Base-by-base conservation (phyloP, 2,797 vertebrate genomes). In the Vultur gryphus region DNA sequence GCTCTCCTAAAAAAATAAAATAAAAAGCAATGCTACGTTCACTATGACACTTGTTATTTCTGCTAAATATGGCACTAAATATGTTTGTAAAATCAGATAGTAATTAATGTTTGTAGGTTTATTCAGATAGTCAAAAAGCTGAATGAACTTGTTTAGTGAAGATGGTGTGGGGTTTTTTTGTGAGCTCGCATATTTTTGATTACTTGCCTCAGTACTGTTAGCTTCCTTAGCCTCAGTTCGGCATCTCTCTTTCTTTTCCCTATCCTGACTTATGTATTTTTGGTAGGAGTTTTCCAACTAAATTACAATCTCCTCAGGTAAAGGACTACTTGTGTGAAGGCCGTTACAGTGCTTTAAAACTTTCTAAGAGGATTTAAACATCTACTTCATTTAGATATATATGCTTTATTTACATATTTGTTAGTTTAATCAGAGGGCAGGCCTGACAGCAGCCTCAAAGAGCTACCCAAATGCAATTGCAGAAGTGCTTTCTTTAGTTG, bases 211-310 rank as follows among this genome's bases (percentile, higher is more conserved):
- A 29, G 20, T 66, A 31, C 52, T 77, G 14, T 78, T 84, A 76
- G 11, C 24, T 13, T n/a, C 37, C 43, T 77, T 44, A 66, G 48
- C 28, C 29, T 88, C 61, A 58, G 20, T 72, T 86, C 46, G 79
- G 24, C 14, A 33, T 72, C 35, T 59, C 0, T 0, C n/a, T 85
- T 69, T 72, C 23, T 61, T 91, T 87, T 76, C 76, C 37, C 43
- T 77, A 1, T 61, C 41, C 0, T 1, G 12, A 86, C 24, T 92
- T 59, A 39, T 0, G 0, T 81, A 15, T 20, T 59, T 90, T 84
- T 80, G 57, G 17, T 44, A 61, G 7, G 20, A 66, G 10, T 71
- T 92, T 78, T 79, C 43, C 28, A 51, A 1, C 18, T 49, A 37
- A 52, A 29, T 66, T 93, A 5, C 44, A 70, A 0, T 59, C 24